Base-by-base conservation (phyloP, 2,888 invertebrate species). In the Adelognathus sp. region DNA sequence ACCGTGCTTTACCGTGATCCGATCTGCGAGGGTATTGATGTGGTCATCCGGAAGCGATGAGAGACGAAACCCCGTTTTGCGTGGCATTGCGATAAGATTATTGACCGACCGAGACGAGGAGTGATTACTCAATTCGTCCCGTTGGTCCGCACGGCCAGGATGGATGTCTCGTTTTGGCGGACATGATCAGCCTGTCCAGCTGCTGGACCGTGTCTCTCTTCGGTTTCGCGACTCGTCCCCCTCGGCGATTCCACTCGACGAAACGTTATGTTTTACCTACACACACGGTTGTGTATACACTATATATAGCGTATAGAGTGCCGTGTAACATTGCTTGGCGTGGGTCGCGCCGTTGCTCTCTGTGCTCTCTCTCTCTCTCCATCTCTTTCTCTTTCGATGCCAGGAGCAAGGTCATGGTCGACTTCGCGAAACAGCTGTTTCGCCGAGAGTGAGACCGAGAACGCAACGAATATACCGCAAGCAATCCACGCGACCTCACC, bases 371-470 rank as follows among this genome's bases (percentile, higher is more conserved):
- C n/a, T n/a, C n/a, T n/a, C n/a, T n/a, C n/a, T n/a, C n/a, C n/a
- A n/a, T n/a, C n/a, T n/a, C n/a, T n/a, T n/a, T n/a, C n/a, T n/a
- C n/a, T n/a, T n/a, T n/a, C 50, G 70, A 52, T 70, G 70, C 66
- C 50, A 52, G 29, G 69, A 73, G 77, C 88, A 88, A 88, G 88
- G 88, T 88, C 88, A 88, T 77, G 88, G 88, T 73, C 52, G 64
- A 50, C 81, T 81, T 86, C 84, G 88, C 87, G 85, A 88, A 88
- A 88, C 88, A 88, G 88, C 87, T 88, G 88, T 83, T 83, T 39
- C 46, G 24, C 21, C 46, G 56, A 52, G 67, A 73, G 18, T 9
- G 60, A 75, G 64, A 52, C 36, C n/a, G n/a, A 33, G 60, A 69
- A 63, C 41, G 56, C 54, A 1, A 46, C 66, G 50, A 61, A 61